Evolutionary conservation across 2,888 invertebrate genomes (phyloP), one percentile per base, ranked within the genome.

Genomic region (Lasius fuliginosus): DNA sequence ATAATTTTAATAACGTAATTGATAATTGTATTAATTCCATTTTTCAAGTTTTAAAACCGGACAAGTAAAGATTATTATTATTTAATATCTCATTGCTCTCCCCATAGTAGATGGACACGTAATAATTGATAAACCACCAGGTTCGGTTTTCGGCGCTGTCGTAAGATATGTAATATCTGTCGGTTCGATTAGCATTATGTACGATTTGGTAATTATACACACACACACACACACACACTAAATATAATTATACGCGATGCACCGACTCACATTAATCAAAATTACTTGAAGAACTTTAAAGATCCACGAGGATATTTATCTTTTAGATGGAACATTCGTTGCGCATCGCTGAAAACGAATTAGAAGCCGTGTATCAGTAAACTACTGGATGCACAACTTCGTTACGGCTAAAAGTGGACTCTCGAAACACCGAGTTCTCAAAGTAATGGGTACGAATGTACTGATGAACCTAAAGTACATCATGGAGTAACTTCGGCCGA

Each of bases 371-470:
- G 75, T 74, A 58, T 36, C 23, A 23, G 11, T 30, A 46, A 81
- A 81, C 46, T 81, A 74, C 18, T 12, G 36, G 33, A 60, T 60
- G 30, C 27, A 27, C 46, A 74, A 81, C 79, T 81, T 81, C 36
- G 36, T 81, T 81, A 75, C 60, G 46, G 46, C 46, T 49, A 75
- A 60, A 23, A 79, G 60, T 74, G 27, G 27, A 75, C 46, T 75
- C 60, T 46, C 33, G 60, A 12, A 74, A 56, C 53, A 79, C 5
- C 33, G 23, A 60, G 75, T 81, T 69, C 18, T 46, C 18, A 74
- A 79, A 60, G 79, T 60, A 69, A 9, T 60, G 12, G 46, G 62
- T 60, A 74, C 42, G 42, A 56, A 42, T 73, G 46, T 46, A 56
- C 40, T 5, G 49, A 67, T 36, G 18, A 11, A 30, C 77, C 12